Evolutionary conservation across 2,888 invertebrate species (phyloP), one percentile per base, ranked within the genome.

Genomic region (Silvanus unidentatus): DNA sequence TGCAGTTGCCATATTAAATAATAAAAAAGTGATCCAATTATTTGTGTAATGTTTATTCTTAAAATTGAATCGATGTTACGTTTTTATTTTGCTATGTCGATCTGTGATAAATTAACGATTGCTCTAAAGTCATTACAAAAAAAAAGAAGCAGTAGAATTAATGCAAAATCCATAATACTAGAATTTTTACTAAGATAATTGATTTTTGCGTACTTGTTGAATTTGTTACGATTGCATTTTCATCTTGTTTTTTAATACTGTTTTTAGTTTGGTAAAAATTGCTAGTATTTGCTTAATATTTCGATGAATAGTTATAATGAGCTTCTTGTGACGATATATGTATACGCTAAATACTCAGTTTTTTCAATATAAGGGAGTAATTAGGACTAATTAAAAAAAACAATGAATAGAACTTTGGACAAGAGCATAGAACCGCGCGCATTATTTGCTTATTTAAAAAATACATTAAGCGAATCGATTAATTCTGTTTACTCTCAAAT

Each of bases 101-200:
- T 71, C 72, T 72, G 72, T 72, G 72, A 72, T 72, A 71, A 67
- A 64, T 63, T 59, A 37, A 41, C 61, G 63, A 65, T 68, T 65
- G 66, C 65, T 67, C 65, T 64, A 64, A 61, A 63, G 62, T 63
- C 61, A 62, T 62, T 59, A 9, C 8, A 13, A 37, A 37, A 13
- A 37, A 37, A 13, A 37, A 60, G 62, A 59, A 60, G 60, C 58
- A 55, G 50, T 40, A 48, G 47, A 44, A 42, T 39, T 35, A 39
- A 52, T 22, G 22, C 22, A 22, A 22, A 22, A 22, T 22, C 22
- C 22, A 22, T 5, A 22, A 22, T 22, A 22, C 22, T 22, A 22
- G 4, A 22, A 22, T 22, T 22, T 22, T 22, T 22, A 22, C 22
- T 5, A 22, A 22, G 8, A 3, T 8, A 8, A 5, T 22, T 22